Base-by-base conservation (phyloP, 2,888 invertebrate species). In the Busseola fusca region DNA sequence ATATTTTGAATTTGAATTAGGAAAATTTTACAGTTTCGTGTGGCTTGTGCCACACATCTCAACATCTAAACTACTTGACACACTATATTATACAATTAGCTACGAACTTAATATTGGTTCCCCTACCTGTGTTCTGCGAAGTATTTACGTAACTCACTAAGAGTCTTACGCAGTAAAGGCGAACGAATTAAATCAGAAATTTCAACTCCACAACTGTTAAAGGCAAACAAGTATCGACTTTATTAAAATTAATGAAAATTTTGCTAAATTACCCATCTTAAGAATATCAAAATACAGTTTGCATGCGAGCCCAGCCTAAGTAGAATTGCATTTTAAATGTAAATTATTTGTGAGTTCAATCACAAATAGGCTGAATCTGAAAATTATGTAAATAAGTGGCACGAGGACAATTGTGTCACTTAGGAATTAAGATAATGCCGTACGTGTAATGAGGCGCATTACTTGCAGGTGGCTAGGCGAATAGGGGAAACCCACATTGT, bases 261-360 rank as follows among this genome's bases (percentile, higher is more conserved):
- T 30, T n/a, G 37, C 58, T 54, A 63, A 80, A 69, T 70, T 76
- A 70, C 45, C 27, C 21, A n/a, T 66, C 18, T 25, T 34, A 67
- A 78, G 59, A 64, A 69, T 56, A 69, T 50, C 45, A 79, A 77
- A 78, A 64, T 62, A 80, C 59, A 69, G 65, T 80, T 78, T 66
- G 34, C 68, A 80, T 76, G 66, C 80, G 63, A 76, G 42, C 57
- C 42, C 57, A 42, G 68, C 37, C 45, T 50, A n/a, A 68, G 69
- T 74, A 80, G 52, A 69, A 69, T 68, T 75, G 71, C 78, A 79
- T 82, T 85, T 74, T 85, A 87, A 85, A 87, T 86, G 86, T 81
- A 86, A 88, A 87, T 87, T 83, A 82, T 86, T 85, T 81, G 82
- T 82, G 82, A 83, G 78, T 85, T 81, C 80, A 86, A 72, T 80